phyloP scores from a whole-genome alignment of 2,797 vertebrate species.

The Enteromius radiatus region DNA sequence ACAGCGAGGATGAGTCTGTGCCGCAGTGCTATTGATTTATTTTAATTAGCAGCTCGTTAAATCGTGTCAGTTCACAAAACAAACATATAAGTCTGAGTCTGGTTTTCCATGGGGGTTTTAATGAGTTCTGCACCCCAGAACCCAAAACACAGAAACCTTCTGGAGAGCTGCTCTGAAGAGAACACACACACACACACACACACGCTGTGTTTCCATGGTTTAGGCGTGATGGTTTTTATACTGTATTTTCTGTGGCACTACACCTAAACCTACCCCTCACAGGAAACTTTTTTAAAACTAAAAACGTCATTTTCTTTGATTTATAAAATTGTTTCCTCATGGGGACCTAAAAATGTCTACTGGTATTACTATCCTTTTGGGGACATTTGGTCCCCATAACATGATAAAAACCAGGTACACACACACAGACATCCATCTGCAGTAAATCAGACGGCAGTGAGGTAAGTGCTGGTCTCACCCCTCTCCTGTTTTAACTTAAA shows the following conservation, averaged over 20 bases:
- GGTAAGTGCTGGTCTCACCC: slow-evolving; percentile 85
- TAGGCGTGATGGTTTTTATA: too few relatives aligned
- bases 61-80: slow-evolving; percentile 80
- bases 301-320: too few relatives aligned
- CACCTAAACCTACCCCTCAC: too few relatives aligned
- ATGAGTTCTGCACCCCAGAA: slow-evolving; percentile 71
- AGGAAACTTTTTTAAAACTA: too few relatives aligned
- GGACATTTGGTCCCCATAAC: too few relatives aligned
- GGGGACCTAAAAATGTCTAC: too few relatives aligned
- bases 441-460: slow-evolving; percentile 87
- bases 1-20: slow-evolving; percentile 66
- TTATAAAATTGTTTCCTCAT: too few relatives aligned
- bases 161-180: slow-evolving; percentile 31
- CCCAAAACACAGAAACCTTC: slow-evolving; percentile 62
- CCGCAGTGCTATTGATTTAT: slow-evolving; percentile 85
- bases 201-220: too few relatives aligned
- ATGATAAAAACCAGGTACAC: too few relatives aligned
- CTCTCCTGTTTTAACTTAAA: slow-evolving; percentile 87
- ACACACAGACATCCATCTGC: slow-evolving; percentile 79
- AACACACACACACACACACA: background rate
- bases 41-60: slow-evolving; percentile 85
- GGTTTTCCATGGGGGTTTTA: slow-evolving; percentile 75
- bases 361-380: too few relatives aligned
- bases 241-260: too few relatives aligned
- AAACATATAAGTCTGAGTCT: slow-evolving; percentile 83